Evolutionary conservation across 2,797 vertebrate species (phyloP).

Genomic region (Enteromius mattozi): DNA sequence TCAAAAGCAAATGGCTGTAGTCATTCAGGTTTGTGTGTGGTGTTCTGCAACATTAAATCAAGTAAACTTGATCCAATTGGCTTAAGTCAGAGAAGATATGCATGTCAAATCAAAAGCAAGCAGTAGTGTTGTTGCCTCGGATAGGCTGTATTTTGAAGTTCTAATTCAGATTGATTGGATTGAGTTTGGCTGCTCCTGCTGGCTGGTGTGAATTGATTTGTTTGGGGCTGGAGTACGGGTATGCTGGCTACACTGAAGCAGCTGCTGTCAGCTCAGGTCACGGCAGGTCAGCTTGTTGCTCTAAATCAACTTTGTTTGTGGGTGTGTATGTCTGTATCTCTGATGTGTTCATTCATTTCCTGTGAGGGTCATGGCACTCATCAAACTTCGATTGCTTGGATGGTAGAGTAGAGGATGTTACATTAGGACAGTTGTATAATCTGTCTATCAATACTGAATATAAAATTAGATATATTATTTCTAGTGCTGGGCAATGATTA

Average conservation of each 20-base stretch:
- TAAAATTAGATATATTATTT: neutral
- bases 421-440: neutral
- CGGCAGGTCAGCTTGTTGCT: neutral
- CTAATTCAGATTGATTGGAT: conserved; percentile 20
- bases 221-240: conserved; percentile 19
- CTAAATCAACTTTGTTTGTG: conserved; percentile 17
- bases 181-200: neutral
- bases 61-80: neutral
- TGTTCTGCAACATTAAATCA: conserved; percentile 8
- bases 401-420: neutral
- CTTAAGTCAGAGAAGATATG: neutral
- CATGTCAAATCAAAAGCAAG: conserved; percentile 12
- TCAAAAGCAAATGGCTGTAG: conserved; percentile 9
- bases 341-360: conserved; percentile 2
- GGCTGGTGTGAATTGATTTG: conserved; percentile 38
- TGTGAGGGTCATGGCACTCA: neutral
- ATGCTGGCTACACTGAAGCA: neutral
- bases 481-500: too few species aligned
- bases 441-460: neutral
- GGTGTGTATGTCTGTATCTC: neutral
- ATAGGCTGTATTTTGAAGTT: neutral
- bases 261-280: conserved; percentile 2
- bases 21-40: neutral
- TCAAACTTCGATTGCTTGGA: neutral
- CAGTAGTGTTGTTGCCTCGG: neutral